These are phyloP conservation scores for Noturus placidus DNA, from an alignment of 2,113 vertebrate genomes.

Conservation along the genomic window DNA sequence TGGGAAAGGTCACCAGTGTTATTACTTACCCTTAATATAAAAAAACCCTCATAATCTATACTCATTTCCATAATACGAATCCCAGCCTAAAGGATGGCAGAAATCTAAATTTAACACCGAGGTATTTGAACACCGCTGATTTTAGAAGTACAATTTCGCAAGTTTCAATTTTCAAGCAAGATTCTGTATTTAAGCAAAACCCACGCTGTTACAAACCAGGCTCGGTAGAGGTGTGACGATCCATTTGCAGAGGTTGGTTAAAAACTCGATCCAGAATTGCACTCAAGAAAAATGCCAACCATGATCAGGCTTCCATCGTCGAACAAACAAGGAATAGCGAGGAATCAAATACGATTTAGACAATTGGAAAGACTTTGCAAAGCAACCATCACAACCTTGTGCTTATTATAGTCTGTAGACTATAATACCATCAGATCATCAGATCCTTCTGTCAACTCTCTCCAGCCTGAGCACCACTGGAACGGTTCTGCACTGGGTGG, in stretches of 20 bases:
- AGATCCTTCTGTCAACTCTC: no score
- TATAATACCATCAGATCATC: no score
- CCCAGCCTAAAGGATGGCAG: neutral
- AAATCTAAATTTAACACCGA: neutral
- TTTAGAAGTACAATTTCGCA: neutral
- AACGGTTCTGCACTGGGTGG: no score
- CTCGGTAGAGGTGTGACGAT: neutral
- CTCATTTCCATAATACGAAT: neutral
- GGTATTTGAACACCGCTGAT: neutral
- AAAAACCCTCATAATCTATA: neutral
- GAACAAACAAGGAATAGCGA: neutral
- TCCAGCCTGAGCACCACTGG: no score
- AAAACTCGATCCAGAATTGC: no score
- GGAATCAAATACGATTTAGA: neutral
- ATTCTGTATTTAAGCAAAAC: neutral
- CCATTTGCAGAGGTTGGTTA: neutral
- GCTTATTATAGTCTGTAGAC: neutral
- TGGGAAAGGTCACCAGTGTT: constrained; percentile 1
- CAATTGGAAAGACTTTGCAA: neutral
- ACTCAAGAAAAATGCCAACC: neutral
- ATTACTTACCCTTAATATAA: neutral
- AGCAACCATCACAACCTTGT: neutral
- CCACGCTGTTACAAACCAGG: neutral
- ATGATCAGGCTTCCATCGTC: neutral
- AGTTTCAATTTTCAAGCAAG: neutral